Percentiles rank a stretch among this genome's conserved stretches.
Conservation (phyloP, 2,113 vertebrate genomes). For the Edolisoma coerulescens region DNA sequence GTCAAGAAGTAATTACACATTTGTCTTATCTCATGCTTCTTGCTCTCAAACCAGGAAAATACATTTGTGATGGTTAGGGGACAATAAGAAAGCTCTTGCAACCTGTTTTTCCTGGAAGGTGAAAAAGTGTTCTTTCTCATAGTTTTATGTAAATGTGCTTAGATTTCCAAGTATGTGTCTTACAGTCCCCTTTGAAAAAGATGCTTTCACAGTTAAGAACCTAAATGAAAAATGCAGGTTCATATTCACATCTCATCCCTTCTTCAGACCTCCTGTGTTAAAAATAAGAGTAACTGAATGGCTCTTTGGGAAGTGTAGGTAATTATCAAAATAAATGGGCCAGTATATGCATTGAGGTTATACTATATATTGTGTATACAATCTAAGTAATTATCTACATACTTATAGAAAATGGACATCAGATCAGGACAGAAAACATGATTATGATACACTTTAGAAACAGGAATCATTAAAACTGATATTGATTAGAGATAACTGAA, state of each 20-base stretch:
- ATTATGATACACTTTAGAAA: neutral
- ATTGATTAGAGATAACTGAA: neutral
- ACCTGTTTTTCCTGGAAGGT: constrained; percentile 9
- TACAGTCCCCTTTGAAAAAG: neutral
- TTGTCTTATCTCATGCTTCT: constrained; percentile 79
- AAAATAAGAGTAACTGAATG: neutral
- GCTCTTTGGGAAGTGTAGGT: neutral
- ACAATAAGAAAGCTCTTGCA: neutral
- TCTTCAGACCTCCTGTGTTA: neutral
- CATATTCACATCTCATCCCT: neutral
- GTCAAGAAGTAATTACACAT: constrained; percentile 79
- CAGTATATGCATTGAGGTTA: neutral
- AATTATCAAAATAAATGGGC: neutral
- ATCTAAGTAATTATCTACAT: neutral
- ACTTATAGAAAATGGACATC: neutral
- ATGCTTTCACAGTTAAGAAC: neutral
- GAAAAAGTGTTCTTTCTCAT: neutral
- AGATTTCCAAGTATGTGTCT: neutral
- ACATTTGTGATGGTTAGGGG: constrained; percentile 10
- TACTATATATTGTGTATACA: neutral
- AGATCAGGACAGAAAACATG: neutral
- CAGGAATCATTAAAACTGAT: neutral
- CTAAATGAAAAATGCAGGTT: neutral
- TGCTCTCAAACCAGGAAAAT: constrained; percentile 66
- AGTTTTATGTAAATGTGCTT: neutral